These are phyloP conservation scores for Melopsittacus undulatus DNA, from an alignment of 2,797 vertebrate genomes.

Conservation along the genomic window DNA sequence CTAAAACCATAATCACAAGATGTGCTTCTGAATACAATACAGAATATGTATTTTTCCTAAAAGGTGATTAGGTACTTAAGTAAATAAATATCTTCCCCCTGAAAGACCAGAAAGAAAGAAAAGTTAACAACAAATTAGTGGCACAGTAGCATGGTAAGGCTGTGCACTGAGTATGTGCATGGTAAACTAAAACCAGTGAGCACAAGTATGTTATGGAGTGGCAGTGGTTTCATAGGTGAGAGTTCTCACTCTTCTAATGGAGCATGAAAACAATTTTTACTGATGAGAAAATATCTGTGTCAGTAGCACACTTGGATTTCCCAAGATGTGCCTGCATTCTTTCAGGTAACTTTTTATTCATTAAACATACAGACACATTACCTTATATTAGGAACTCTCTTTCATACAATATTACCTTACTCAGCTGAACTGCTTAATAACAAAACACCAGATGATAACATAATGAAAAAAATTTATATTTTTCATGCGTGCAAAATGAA, in stretches of 20 bases:
- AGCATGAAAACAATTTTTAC: background rate
- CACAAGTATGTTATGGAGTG: background rate
- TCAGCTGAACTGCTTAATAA: background rate
- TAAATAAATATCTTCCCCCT: constrained; percentile 21
- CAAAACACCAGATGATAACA: background rate
- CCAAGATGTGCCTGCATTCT: background rate
- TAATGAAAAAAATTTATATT: background rate
- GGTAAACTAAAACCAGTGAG: background rate
- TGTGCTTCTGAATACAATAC: background rate
- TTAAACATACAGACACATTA: background rate
- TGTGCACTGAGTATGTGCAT: background rate
- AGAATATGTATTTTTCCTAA: constrained; percentile 15
- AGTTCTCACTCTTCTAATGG: background rate
- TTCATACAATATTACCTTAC: background rate
- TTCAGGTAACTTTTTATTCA: background rate
- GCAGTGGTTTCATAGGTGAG: background rate
- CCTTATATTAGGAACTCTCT: background rate
- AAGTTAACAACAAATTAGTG: background rate
- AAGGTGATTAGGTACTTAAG: background rate
- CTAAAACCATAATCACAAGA: constrained; percentile 24
- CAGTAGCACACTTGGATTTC: background rate
- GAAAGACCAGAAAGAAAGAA: constrained; percentile 33
- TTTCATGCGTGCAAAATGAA: background rate
- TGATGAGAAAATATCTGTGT: background rate
- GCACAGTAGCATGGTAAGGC: background rate